Base-by-base conservation (phyloP, 1,140 invertebrate genomes). In the Oscheius sp. region DNA sequence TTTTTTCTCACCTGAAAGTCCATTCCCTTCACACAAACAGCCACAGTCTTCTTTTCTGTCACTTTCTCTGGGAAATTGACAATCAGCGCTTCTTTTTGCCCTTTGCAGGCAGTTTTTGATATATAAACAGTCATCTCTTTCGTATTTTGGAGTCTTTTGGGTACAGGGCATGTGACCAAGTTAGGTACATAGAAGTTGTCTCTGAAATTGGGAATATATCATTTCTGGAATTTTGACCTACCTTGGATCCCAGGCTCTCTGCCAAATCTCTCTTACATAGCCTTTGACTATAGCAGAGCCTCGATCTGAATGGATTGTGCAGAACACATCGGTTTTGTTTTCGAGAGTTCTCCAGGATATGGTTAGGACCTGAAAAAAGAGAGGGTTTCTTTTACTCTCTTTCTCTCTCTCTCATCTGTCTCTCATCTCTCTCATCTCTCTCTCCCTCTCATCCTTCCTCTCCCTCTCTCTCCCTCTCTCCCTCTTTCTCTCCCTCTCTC, bases 21-120 rank as follows among this genome's bases (percentile, higher is more conserved):
- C 15, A 97, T 85, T 88, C 94, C 87, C 84, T 96, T 97, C 20
- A 96, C 93, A 83, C 94, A 97, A 0, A 96, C 93, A 0, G 93
- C 93, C 84, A 96, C 73, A 13, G 34, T 34, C 28, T 71, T 71
- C 38, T 69, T 76, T 26, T 36, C 35, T 49, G 18, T 29, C 2
- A 38, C 28, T 26, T 18, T 10, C 7, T 67, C 26, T 13, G 65
- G 64, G 29, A 49, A 61, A 28, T 49, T 67, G 7, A 81, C 69
- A 31, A 45, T 62, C 35, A 69, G n/a, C n/a, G 75, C 28, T 20
- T 26, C 32, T 28, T 63, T 52, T 13, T 23, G 46, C 3, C 23
- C n/a, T 38, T 13, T 35, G 38, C 61, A 71, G 13, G 29, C 26
- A 26, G 45, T 66, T 29, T 4, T 61, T 10, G 59, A 55, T 49